Percentiles rank a stretch among this genome's conserved stretches.
Evolutionary conservation across 2,113 vertebrate genomes (phyloP).

Genomic region (Sinocyclocheilus grahami): DNA sequence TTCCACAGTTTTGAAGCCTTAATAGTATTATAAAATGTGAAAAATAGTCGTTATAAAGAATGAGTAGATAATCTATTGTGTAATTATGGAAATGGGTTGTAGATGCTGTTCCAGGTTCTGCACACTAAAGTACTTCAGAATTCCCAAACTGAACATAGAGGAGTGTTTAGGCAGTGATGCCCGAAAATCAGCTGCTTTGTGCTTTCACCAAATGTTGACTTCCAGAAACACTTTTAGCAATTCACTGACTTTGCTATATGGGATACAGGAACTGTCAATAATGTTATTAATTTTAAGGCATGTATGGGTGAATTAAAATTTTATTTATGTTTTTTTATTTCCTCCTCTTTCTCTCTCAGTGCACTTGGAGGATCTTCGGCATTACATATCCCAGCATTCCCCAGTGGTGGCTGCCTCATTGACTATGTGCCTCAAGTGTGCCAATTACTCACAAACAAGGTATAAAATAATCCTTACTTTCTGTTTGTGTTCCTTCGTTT

Average conservation of each 20-base stretch:
- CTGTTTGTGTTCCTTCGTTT: constrained; percentile 39
- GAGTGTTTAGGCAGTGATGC: not conserved
- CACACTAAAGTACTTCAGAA: not conserved
- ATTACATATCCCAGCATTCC: constrained; percentile 96
- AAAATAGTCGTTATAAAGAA: not conserved
- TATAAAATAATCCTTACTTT: constrained; percentile 66
- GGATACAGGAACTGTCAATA: not conserved
- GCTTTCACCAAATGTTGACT: not conserved
- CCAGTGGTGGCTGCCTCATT: constrained; percentile 94
- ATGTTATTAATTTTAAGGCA: not conserved
- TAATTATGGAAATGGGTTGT: not conserved
- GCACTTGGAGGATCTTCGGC: constrained; percentile 94
- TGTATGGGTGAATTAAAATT: not conserved
- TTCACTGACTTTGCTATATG: not conserved
- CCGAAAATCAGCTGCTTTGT: not conserved
- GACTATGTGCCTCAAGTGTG: constrained; percentile 99
- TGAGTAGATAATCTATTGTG: not conserved
- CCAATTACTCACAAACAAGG: constrained; percentile 97
- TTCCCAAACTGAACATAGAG: not conserved
- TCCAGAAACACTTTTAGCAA: not conserved
- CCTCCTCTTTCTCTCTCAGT: constrained; percentile 70
- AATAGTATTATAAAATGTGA: not conserved
- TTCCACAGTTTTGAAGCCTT: not conserved
- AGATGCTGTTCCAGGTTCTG: not conserved
- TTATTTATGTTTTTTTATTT: not conserved